Conservation (phyloP, 2,888 invertebrate species). For the Marronus borbonicus region DNA sequence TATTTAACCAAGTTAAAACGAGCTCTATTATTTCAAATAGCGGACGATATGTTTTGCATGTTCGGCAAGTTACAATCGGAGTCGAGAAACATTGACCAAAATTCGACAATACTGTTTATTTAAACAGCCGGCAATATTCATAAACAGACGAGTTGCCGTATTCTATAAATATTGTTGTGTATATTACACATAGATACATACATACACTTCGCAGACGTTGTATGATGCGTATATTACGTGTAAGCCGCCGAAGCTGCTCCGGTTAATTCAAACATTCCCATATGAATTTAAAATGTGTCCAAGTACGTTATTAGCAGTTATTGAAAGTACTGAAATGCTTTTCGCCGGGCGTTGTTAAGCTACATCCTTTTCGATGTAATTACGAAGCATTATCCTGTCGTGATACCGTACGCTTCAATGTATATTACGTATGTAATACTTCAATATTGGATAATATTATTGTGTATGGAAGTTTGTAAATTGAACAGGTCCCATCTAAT, state of each 20-base stretch:
- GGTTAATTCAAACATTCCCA: constrained; percentile 1
- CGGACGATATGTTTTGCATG: neutral
- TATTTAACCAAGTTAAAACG: no score
- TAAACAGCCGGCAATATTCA: constrained; percentile 1
- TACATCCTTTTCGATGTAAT: neutral
- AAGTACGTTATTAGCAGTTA: neutral
- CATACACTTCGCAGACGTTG: neutral
- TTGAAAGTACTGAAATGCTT: neutral
- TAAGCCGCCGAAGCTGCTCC: neutral
- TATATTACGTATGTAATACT: no score
- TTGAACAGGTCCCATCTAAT: no score
- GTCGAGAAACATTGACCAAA: constrained; percentile 15
- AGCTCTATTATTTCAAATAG: neutral
- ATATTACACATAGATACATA: neutral
- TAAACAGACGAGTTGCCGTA: neutral
- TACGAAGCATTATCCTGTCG: no score
- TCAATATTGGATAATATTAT: no score
- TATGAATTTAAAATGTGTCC: neutral
- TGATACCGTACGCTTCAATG: no score
- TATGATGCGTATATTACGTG: neutral
- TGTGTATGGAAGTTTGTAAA: no score
- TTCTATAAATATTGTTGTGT: constrained; percentile 12
- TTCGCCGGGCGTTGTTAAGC: neutral
- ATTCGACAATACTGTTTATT: constrained; percentile 13
- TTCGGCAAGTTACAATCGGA: neutral